A percentile compares a stretch with the other conserved stretches of the same genome.
Evolutionary conservation across 2,888 invertebrate genomes (phyloP).

Genomic region (Nycteola revayana): DNA sequence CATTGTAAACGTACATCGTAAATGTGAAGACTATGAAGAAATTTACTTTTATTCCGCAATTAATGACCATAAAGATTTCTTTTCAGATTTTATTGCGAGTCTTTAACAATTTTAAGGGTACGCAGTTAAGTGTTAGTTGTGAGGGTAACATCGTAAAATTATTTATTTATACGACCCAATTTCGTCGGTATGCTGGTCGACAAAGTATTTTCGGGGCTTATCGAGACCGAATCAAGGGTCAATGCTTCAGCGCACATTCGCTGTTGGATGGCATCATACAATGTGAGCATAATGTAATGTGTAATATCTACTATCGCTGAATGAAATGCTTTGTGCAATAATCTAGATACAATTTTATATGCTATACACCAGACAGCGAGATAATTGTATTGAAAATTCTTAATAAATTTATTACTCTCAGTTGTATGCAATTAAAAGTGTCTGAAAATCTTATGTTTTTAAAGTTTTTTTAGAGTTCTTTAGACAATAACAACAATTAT

Average conservation of each 20-base stretch:
- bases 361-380: too few species aligned
- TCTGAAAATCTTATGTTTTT: too few species aligned
- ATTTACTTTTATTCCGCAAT: conserved; percentile 42
- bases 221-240: conserved; percentile 75
- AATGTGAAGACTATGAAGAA: conserved; percentile 18
- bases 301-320: not conserved
- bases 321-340: not conserved
- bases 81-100: conserved; percentile 49
- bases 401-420: too few species aligned
- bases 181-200: conserved; percentile 68
- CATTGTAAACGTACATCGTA: conserved; percentile 25
- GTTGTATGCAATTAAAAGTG: too few species aligned
- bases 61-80: conserved; percentile 46
- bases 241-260: conserved; percentile 69
- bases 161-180: conserved; percentile 78
- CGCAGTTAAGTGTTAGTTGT: conserved; percentile 63
- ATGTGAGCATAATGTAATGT: not conserved
- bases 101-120: conserved; percentile 59
- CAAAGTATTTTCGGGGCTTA: conserved; percentile 76
- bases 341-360: too few species aligned
- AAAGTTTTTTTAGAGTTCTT: too few species aligned
- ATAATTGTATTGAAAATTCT: too few species aligned
- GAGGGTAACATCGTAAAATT: conserved; percentile 69
- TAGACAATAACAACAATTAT: too few species aligned
- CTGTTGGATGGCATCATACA: conserved; percentile 49